Percentiles rank a stretch among this genome's conserved stretches.
Conservation (phyloP, 1,140 invertebrate genomes). For the Archegozetes longisetosus region DNA sequence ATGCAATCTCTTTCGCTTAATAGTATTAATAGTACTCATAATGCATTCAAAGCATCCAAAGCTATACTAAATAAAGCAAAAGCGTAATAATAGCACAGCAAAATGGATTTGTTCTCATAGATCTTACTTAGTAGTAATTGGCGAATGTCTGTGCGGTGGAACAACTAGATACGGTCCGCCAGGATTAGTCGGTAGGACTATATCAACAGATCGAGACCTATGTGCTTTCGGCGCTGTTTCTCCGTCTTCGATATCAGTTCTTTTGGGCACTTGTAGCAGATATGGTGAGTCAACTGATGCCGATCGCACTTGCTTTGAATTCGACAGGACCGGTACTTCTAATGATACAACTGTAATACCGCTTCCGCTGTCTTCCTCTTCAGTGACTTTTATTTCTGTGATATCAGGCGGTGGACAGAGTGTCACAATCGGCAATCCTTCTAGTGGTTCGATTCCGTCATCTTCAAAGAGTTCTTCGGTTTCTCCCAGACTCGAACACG, state of each 20-base stretch:
- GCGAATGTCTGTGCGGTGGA: conserved; percentile 11
- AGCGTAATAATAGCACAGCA: no score
- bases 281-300: conserved; percentile 24
- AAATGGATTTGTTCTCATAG: no score
- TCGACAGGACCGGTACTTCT: conserved; percentile 18
- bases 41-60: no score
- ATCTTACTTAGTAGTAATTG: conserved; percentile 23
- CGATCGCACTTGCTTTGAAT: conserved; percentile 15
- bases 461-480: conserved; percentile 1
- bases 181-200: conserved; percentile 61
- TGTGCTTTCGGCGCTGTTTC: conserved; percentile 26
- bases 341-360: conserved; percentile 28
- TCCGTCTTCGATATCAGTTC: conserved; percentile 12
- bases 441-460: conserved; percentile 14
- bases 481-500: background rate
- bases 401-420: conserved; percentile 22
- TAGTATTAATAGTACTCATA: no score
- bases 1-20: no score
- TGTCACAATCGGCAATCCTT: conserved; percentile 24
- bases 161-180: conserved; percentile 20
- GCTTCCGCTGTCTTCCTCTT: conserved; percentile 16
- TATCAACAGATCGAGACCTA: conserved; percentile 74
- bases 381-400: background rate
- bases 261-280: conserved; percentile 43
- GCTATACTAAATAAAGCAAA: no score